Percentiles rank a stretch among this genome's conserved stretches.
Conservation (phyloP, 2,797 vertebrate genomes). For the Rousettus madagascariensis region DNA sequence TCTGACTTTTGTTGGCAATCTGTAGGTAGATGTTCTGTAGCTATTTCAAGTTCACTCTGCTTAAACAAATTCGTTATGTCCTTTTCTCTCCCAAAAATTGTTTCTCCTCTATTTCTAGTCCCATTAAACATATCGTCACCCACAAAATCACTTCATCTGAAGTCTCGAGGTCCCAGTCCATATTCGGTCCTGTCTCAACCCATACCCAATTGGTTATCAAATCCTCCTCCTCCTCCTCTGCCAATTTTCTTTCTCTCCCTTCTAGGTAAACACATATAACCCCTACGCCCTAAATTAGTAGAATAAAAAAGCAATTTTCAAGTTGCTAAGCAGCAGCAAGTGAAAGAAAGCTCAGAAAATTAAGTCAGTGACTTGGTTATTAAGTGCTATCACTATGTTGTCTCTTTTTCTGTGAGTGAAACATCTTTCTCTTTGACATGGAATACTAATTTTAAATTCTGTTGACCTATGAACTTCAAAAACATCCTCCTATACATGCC, state of each 20-base stretch:
- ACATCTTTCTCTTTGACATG: constrained; percentile 14
- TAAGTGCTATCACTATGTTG: constrained; percentile 51
- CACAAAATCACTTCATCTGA: background rate
- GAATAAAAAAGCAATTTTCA: constrained; percentile 80
- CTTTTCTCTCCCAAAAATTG: background rate
- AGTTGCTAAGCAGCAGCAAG: constrained; percentile 82
- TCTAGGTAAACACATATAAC: background rate
- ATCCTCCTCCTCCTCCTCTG: background rate
- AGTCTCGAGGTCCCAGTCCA: background rate
- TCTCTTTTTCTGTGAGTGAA: constrained; percentile 61
- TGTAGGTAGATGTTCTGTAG: constrained; percentile 35
- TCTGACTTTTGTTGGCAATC: constrained; percentile 29
- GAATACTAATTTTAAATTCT: constrained; percentile 17
- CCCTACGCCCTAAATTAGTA: constrained; percentile 71
- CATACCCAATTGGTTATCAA: background rate
- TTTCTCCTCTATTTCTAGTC: background rate
- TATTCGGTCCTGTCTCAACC: background rate
- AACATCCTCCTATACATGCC: background rate
- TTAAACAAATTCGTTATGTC: constrained; percentile 24
- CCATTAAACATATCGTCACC: background rate
- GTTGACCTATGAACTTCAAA: constrained; percentile 28
- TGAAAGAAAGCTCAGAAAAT: constrained; percentile 78
- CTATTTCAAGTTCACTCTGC: background rate
- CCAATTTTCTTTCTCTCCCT: background rate
- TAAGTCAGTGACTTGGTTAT: constrained; percentile 72